Percentiles rank a stretch among this genome's conserved stretches.
These are phyloP conservation scores for Trachelus tabidus DNA, from an alignment of 2,888 invertebrate species.

Conservation along the genomic window DNA sequence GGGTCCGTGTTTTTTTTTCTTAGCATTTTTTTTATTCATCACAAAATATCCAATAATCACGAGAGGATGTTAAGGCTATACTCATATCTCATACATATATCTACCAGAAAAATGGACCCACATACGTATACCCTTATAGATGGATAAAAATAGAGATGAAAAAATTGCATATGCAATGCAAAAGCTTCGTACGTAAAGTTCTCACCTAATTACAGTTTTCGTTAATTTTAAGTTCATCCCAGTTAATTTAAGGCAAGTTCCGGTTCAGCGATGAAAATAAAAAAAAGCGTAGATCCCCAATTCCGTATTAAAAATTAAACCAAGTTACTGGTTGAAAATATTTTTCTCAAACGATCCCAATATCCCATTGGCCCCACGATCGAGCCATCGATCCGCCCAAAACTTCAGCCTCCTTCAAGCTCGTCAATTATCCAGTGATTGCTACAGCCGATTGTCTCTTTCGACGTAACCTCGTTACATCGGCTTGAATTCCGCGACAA, in stretches of 20 bases:
- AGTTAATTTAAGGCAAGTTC: conserved; percentile 47
- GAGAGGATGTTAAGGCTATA: neutral
- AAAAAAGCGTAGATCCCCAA: neutral
- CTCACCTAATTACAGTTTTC: conserved; percentile 21
- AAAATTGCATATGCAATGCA: too few relatives aligned
- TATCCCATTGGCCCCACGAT: neutral
- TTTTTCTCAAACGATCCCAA: neutral
- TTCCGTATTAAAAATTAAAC: neutral
- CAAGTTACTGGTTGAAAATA: neutral
- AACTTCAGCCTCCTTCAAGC: neutral
- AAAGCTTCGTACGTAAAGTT: conserved; percentile 8
- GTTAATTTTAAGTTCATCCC: neutral
- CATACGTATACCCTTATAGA: too few relatives aligned
- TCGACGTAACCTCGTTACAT: conserved; percentile 60
- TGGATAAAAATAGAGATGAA: too few relatives aligned
- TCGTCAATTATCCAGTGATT: conserved; percentile 59
- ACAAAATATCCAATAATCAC: conserved; percentile 1
- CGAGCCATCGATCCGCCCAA: neutral
- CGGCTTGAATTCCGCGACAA: conserved; percentile 58
- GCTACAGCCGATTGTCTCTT: conserved; percentile 61
- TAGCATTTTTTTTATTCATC: conserved; percentile 13
- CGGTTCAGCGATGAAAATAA: conserved; percentile 26
- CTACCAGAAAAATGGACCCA: neutral
- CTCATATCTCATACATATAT: neutral
- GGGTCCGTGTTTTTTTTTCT: conserved; percentile 10